These are phyloP conservation scores for Eretmochelys imbricata DNA, from an alignment of 2,113 vertebrate genomes.

Conservation along the genomic window DNA sequence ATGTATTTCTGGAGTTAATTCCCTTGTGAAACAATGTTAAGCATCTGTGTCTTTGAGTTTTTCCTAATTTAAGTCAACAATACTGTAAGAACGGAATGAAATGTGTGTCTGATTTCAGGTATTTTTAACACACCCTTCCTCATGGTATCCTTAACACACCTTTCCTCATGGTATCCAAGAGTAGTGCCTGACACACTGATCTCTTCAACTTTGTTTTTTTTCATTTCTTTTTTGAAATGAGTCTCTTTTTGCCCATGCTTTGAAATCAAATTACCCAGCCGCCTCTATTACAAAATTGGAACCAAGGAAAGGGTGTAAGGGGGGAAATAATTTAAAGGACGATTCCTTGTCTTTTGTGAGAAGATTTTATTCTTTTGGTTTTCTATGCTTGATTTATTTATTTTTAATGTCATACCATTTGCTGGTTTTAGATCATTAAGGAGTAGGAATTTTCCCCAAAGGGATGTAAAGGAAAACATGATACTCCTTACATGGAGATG, in stretches of 20 bases:
- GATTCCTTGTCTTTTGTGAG: background rate
- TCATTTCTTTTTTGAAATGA: background rate
- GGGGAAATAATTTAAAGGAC: background rate
- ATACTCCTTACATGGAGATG: background rate
- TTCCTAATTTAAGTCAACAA: background rate
- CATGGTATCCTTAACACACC: background rate
- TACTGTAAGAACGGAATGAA: background rate
- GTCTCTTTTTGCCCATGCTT: background rate
- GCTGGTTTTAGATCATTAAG: constrained; percentile 32
- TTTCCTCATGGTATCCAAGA: background rate
- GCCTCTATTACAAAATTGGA: constrained; percentile 13
- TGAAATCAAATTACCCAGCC: background rate
- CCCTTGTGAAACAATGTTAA: background rate
- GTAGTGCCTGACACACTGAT: background rate
- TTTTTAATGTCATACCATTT: constrained; percentile 7
- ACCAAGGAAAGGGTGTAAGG: background rate
- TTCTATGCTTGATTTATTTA: background rate
- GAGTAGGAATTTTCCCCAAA: constrained; percentile 3
- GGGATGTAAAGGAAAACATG: constrained; percentile 28
- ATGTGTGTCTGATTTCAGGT: background rate
- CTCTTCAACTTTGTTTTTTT: background rate
- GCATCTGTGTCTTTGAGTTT: background rate
- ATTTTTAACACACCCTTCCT: background rate
- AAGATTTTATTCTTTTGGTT: constrained; percentile 4
- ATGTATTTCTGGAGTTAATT: constrained; percentile 7